Base-by-base conservation (phyloP, 2,797 vertebrate genomes). In the Tauraco hartlaubi region DNA sequence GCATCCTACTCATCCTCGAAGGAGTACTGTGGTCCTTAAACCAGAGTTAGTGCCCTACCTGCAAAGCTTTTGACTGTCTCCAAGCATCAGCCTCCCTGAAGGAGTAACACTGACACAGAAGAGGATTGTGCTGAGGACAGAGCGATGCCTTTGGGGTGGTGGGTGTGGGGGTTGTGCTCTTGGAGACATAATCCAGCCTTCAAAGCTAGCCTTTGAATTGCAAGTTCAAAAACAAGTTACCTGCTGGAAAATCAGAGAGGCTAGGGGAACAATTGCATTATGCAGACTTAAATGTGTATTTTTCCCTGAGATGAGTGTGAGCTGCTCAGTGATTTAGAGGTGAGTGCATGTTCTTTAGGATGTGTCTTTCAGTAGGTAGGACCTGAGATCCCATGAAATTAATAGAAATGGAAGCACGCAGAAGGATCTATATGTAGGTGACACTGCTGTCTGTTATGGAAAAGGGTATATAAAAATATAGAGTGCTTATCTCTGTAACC, bases 191-290 rank as follows among this genome's bases (percentile, higher is more conserved):
- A 90, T 39, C 39, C 39, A 56, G 35, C 46, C 63, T 87, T 89
- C 72, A 68, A 67, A 92, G 49, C 3, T 13, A 78, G 43, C 18
- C 46, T 95, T 91, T 88, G 81, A 85, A 62, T 2, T 75, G 29
- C 28, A 41, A 2, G 61, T 91, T 91, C 66, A 86, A 39, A 81
- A 93, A 20, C 41, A 52, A 75, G 23, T 48, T 94, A 88, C 19
- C 44, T 59, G 35, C 75, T 91, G 46, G 59, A 92, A 84, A 92
- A 89, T 33, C 20, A 13, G 35, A 51, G 43, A 78, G n/a, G 69
- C 44, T 4, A 23, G 14, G n/a, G 29, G 33, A 90, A 26, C 41
- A 61, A 16, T 85, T 77, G 26, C 31, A 8, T 77, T 83, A 85
- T 43, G 23, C 22, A 71, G 51, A 19, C 46, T 55, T 22, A 48